phyloP scores from a whole-genome alignment of 2,797 vertebrate species.

The Muraenolepis orangiensis region DNA sequence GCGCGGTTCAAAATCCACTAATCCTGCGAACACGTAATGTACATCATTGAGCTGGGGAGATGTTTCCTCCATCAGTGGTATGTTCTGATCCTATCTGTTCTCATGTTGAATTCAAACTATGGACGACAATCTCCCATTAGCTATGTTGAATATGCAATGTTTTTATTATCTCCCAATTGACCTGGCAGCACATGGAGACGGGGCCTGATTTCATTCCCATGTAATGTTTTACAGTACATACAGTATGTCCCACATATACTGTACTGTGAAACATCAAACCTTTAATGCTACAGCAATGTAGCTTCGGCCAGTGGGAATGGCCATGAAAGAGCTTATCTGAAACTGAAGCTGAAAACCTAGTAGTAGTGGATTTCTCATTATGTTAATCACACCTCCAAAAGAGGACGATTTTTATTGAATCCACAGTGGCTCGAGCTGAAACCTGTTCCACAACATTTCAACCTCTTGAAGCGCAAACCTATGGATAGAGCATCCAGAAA shows the following conservation, averaged over 20 bases:
- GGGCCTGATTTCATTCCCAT: background rate
- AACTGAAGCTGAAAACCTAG: background rate
- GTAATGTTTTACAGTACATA: background rate
- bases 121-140: background rate
- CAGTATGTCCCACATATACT: background rate
- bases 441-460: background rate
- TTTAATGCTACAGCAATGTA: background rate
- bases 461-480: background rate
- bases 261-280: background rate
- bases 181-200: background rate
- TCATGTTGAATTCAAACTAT: too few species aligned
- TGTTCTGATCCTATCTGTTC: background rate
- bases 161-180: background rate
- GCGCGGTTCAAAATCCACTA: too few species aligned
- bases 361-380: background rate
- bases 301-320: background rate
- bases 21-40: background rate
- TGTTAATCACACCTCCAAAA: background rate
- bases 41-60: background rate
- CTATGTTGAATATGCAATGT: background rate
- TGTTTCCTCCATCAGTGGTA: background rate
- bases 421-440: background rate
- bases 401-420: background rate
- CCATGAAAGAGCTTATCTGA: background rate
- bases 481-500: background rate